Evolutionary conservation across 2,113 vertebrate species (phyloP), one percentile per base, ranked within the genome.

Genomic region (Myodes glareolus): DNA sequence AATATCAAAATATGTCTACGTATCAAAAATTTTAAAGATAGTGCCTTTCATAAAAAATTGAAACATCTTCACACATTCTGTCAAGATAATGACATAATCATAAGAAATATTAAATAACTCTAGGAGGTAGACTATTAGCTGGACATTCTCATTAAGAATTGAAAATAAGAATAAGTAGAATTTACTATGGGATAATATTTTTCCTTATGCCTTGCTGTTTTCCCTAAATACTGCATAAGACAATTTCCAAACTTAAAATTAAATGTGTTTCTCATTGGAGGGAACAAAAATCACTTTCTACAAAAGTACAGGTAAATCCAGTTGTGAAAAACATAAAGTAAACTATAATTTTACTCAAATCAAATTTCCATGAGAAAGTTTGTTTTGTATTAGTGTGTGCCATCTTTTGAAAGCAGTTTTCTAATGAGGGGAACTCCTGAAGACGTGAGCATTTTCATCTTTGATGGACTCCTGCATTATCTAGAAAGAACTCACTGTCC

Each of bases 331-430:
- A 67, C 21, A 75, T 39, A 89, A 91, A 88, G 72, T 92, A 89
- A 94, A 93, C 9, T 89, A 7, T 39, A 95, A 91, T 89, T 96
- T 91, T 95, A 8, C 12, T 91, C 81, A 97, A 85, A 96, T 14
- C 16, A 92, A 76, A 52, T 85, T 95, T 95, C 27, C 84, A n/a
- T 70, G 11, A 92, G 36, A 91, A 92, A 84, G 5, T 47, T 27
- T 92, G 25, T 84, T 94, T 29, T 77, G 91, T 6, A 45, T 91
- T 39, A 50, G 52, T 87, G 61, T 39, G 73, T 84, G 33, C 67
- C 78, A 96, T 92, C 47, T 95, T 91, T 78, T 94, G 94, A 96
- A 92, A 42, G 21, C 17, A 50, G 10, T 36, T 91, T 80, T 61
- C 85, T 77, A 47, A 72, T 47, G 2, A 90, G 52, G 33, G 29